Evolutionary conservation across 2,113 vertebrate genomes (phyloP), one percentile per base, ranked within the genome.

Genomic region (Chloropsis hardwickii): DNA sequence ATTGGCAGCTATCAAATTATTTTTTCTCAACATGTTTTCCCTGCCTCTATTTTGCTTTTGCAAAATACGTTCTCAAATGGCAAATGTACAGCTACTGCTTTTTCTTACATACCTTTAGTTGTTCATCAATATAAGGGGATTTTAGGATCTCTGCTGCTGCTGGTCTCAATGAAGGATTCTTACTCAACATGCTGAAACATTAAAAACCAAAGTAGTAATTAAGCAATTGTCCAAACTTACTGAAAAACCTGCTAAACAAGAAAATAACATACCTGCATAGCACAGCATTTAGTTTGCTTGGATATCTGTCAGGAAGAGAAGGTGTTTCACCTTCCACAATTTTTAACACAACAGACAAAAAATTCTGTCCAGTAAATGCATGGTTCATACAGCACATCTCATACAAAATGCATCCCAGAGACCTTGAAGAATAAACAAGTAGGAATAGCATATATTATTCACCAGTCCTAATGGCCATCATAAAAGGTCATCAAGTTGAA

Each of bases 371-470:
- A 53, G 96, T 86, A 94, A 99, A 99, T n/a, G 98, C 98, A 12
- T 98, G 98, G 56, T 92, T 97, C 98, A 99, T 95, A 78, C 98
- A 98, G 94, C 98, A 99, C 97, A 99, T 98, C 96, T 99, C 98
- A 29, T 98, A 98, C n/a, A 99, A 97, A 91, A 99, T 97, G 83
- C 98, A 99, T 22, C 98, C 99, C 92, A 99, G 93, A 44, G 98
- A 99, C 98, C 98, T 99, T 65, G n/a, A 92, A 94, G 81, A 83
- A 87, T 56, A 93, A 93, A 93, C 23, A 50, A 82, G 93, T 25
- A 86, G 25, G 28, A 64, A 74, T 4, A 80, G 19, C 5, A 76
- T 27, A 39, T 31, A 42, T 21, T 69, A 69, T 65, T 72, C 60
- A 73, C 39, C 39, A 35, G 27, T 50, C 16, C 18, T 56, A 35